phyloP scores from a whole-genome alignment of 1,140 invertebrate species.

The Globodera rostochiensis region DNA sequence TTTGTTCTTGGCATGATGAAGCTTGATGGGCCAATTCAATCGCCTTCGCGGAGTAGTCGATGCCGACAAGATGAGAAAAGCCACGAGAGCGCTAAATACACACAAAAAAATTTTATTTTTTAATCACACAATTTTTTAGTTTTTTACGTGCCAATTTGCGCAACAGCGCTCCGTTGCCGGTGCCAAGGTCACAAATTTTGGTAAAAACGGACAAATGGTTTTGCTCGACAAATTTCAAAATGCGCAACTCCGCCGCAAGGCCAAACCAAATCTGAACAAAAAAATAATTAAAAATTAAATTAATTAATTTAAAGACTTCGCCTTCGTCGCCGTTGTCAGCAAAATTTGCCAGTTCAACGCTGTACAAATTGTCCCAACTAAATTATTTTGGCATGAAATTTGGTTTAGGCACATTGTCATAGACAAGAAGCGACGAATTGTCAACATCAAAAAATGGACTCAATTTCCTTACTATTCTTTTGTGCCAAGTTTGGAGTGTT shows the following conservation, averaged over 20 bases:
- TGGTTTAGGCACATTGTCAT: constrained; percentile 2
- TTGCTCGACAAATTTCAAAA: constrained; percentile 72
- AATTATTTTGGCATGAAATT: constrained; percentile 3
- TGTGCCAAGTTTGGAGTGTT: constrained; percentile 77
- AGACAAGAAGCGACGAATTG: constrained; percentile 23
- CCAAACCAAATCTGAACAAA: constrained; percentile 73
- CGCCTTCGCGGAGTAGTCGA: constrained; percentile 82
- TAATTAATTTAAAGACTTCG: constrained; percentile 69
- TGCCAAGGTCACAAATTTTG: constrained; percentile 74
- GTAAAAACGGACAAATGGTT: constrained; percentile 46
- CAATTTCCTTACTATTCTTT: constrained; percentile 73
- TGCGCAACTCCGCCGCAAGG: constrained; percentile 76
- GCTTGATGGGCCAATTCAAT: constrained; percentile 73
- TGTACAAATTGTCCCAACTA: constrained; percentile 82
- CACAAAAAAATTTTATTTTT: not conserved
- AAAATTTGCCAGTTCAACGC: constrained; percentile 80
- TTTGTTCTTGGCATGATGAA: constrained; percentile 48
- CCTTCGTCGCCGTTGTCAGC: constrained; percentile 81
- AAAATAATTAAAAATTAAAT: not conserved
- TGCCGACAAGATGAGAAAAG: constrained; percentile 76
- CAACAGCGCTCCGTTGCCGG: constrained; percentile 86
- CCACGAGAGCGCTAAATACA: constrained; percentile 71
- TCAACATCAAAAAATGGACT: not conserved
- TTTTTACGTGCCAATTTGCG: constrained; percentile 72
- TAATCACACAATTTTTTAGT: not conserved